Base-by-base conservation (phyloP, 2,888 invertebrate genomes). In the Eristalis pertinax region DNA sequence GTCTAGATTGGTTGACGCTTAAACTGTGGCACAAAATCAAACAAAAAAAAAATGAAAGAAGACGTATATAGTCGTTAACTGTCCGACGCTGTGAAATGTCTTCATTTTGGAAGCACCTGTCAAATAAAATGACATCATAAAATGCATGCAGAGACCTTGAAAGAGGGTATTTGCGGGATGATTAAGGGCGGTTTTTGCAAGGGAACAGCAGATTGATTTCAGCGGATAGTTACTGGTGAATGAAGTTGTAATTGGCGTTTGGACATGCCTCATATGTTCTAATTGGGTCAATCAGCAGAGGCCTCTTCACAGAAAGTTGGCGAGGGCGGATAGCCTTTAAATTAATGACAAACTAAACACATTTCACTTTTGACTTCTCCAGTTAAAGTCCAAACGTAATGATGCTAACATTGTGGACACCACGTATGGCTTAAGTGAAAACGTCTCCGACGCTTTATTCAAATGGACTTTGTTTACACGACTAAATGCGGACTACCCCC, bases 1-100 rank as follows among this genome's bases (percentile, higher is more conserved):
- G 68, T 74, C 50, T 56, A 68, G 50, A 68, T 74, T 81, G 73
- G 68, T 68, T 43, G 41, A 67, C 22, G 19, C 41, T 67, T 67
- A 67, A 22, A 35, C n/a, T 13, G 32, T 41, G n/a, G 11, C 68
- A 50, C 29, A 50, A 50, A 68, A n/a, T n/a, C 68, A 50, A 58
- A 35, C 1, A 35, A 56, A 69, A 56, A 56, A 10, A 56, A 56
- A 13, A 26, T 26, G 26, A 26, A 26, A 26, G 26, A 26, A 26
- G 26, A 26, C 22, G 60, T 29, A 22, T 26, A 13, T 13, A 56
- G 69, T 69, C 69, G 69, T 69, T 69, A 69, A 69, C 32, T 68
- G 68, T n/a, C 68, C 19, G 69, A 22, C 69, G 3, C 56, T 69
- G 19, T 32, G 69, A 69, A 69, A 69, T 69, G 69, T 69, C 69